Evolutionary conservation across 1,140 invertebrate species (phyloP), one percentile per base, ranked within the genome.

Genomic region (Lepidurus arcticus): DNA sequence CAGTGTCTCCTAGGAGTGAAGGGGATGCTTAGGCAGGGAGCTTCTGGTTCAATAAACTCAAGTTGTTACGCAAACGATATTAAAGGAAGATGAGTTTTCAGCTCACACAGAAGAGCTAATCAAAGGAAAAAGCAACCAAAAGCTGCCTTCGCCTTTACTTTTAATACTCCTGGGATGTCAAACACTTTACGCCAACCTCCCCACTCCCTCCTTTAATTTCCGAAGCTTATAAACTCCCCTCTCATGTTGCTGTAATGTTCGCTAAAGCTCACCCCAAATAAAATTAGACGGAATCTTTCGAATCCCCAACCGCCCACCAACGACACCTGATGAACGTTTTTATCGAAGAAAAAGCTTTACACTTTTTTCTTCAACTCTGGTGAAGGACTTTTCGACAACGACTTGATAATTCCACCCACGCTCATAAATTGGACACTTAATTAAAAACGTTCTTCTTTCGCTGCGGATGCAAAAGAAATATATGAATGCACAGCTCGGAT

Each of bases 141-240:
- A 65, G 53, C 9, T 65, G 16, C 53, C 21, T 65, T 21, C 53
- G 21, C 53, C 53, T 65, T 65, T 21, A 34, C 9, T 16, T 65
- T 65, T 65, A 65, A 65, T 65, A 65, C 53, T 65, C n/a, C 21
- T 7, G 53, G 53, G 53, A 65, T 65, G 53, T 65, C 53, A 65
- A 65, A 65, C 53, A 65, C 34, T 65, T 65, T 65, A 21, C 53
- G 53, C 21, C 16, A 65, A 65, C 16, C 53, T 65, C 53, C 21
- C 34, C 26, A 34, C 9, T 65, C 21, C 53, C 53, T 65, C 53
- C 21, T 65, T 65, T 21, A 65, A 34, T 34, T 65, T 65, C 21
- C 53, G 16, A 16, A 65, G 53, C 53, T 65, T 65, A 65, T 16
- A 65, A 21, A 13, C 21, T 21, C 53, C 53, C 9, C 4, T 65